Percentiles rank a stretch among this genome's conserved stretches.
phyloP scores from a whole-genome alignment of 2,797 vertebrate species.

The Intellagama lesueurii region DNA sequence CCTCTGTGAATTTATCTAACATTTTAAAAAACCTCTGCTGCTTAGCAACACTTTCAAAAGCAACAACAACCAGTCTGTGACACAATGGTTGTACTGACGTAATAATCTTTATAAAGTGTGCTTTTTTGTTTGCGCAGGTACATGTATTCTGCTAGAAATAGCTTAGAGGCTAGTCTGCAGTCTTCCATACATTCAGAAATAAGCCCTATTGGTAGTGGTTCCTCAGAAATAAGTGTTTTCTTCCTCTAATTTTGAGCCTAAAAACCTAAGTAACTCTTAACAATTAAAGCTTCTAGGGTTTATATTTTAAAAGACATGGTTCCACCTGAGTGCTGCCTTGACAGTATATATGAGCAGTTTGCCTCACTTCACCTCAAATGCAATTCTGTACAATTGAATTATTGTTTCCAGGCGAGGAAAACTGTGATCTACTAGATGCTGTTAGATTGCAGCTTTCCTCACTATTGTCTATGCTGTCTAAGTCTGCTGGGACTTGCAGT shows the following conservation, averaged over 20 bases:
- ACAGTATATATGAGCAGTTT: not conserved
- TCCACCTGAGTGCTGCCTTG: not conserved
- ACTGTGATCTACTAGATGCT: no score
- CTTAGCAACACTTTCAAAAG: not conserved
- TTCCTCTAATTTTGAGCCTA: not conserved
- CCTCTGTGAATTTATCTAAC: not conserved
- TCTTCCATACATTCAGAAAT: not conserved
- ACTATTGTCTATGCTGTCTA: no score
- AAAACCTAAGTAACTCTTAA: not conserved
- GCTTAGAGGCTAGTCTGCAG: not conserved
- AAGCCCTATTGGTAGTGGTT: not conserved
- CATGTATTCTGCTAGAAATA: not conserved
- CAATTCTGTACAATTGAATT: not conserved
- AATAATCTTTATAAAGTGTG: not conserved
- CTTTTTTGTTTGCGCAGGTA: not conserved
- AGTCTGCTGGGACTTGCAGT: no score
- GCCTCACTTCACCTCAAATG: not conserved
- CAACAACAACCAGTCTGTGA: no score
- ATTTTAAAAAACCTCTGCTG: not conserved
- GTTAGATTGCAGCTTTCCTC: no score
- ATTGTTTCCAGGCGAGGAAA: not conserved
- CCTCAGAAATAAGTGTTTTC: not conserved
- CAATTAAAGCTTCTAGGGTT: not conserved
- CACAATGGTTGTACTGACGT: not conserved
- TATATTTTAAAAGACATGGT: not conserved